These are phyloP conservation scores for Sesia apiformis DNA, from an alignment of 2,888 invertebrate genomes.

Conservation along the genomic window DNA sequence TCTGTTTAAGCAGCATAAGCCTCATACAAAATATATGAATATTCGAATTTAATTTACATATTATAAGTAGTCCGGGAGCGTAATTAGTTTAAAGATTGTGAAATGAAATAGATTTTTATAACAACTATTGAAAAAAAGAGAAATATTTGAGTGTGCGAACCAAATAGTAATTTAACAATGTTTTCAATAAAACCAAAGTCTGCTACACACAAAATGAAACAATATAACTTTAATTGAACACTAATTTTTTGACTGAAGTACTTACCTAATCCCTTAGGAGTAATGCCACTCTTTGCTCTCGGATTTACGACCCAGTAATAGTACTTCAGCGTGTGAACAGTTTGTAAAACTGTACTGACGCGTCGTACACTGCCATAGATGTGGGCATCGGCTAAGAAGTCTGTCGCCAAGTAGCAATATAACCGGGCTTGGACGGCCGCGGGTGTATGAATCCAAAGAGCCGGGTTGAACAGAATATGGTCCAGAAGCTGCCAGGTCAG, in stretches of 20 bases:
- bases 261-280: constrained; percentile 95
- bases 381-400: constrained; percentile 97
- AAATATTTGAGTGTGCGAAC: too few relatives aligned
- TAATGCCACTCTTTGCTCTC: constrained; percentile 93
- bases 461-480: constrained; percentile 99
- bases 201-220: too few relatives aligned
- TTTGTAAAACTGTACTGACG: constrained; percentile 97
- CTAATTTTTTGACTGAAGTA: constrained; percentile 7
- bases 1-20: too few relatives aligned
- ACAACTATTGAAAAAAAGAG: too few relatives aligned
- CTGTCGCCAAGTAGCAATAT: constrained; percentile 98
- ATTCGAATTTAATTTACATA: too few relatives aligned
- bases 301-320: constrained; percentile 99
- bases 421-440: constrained; percentile 95
- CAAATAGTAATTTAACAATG: too few relatives aligned
- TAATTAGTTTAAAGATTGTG: too few relatives aligned
- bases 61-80: too few relatives aligned
- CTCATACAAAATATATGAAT: too few relatives aligned
- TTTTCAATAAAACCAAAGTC: too few relatives aligned
- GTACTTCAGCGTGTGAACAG: constrained; percentile 98
- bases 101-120: too few relatives aligned
- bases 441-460: constrained; percentile 98
- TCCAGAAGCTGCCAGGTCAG: constrained; percentile 97
- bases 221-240: too few relatives aligned
- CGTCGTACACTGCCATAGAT: constrained; percentile 97